phyloP scores from a whole-genome alignment of 2,113 vertebrate species.

The Oryzias celebensis region DNA sequence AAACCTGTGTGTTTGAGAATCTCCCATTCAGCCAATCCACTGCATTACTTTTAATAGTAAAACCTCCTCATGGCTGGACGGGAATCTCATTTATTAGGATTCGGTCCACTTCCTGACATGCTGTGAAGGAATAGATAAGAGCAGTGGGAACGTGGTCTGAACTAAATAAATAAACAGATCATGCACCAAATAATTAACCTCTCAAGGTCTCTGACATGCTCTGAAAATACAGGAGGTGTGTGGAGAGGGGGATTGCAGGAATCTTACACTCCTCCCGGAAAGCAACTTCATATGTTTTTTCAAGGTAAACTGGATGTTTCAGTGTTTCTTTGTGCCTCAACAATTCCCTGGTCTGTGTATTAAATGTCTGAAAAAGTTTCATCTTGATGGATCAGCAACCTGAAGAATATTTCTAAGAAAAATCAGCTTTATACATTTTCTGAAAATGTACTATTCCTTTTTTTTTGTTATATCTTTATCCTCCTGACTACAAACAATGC shows the following conservation, averaged over 20 bases:
- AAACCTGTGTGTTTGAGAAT: slow-evolving; percentile 10
- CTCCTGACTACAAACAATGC: too few species aligned
- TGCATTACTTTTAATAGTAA: slow-evolving; percentile 23
- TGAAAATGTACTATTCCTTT: too few species aligned
- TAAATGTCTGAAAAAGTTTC: too few species aligned
- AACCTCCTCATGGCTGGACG: slow-evolving; percentile 29
- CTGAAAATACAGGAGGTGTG: slow-evolving; percentile 43
- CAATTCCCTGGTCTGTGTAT: neutral
- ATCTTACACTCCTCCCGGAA: neutral
- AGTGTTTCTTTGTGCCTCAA: neutral
- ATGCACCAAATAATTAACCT: slow-evolving; percentile 74
- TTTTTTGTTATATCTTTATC: too few species aligned
- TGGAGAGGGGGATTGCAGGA: neutral
- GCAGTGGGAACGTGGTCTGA: slow-evolving; percentile 42
- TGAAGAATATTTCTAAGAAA: too few species aligned
- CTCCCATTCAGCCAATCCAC: slow-evolving; percentile 36
- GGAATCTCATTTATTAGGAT: slow-evolving; percentile 58
- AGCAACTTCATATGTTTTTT: slow-evolving; percentile 17
- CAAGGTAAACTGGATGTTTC: slow-evolving; percentile 27
- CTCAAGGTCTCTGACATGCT: slow-evolving; percentile 68
- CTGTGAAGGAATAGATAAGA: slow-evolving; percentile 60
- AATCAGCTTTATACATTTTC: too few species aligned
- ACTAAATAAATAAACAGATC: slow-evolving; percentile 77
- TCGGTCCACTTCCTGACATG: slow-evolving; percentile 49
- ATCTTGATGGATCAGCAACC: too few species aligned